These are phyloP conservation scores for Argynnis bischoffii DNA, from an alignment of 2,888 invertebrate species.

Conservation along the genomic window DNA sequence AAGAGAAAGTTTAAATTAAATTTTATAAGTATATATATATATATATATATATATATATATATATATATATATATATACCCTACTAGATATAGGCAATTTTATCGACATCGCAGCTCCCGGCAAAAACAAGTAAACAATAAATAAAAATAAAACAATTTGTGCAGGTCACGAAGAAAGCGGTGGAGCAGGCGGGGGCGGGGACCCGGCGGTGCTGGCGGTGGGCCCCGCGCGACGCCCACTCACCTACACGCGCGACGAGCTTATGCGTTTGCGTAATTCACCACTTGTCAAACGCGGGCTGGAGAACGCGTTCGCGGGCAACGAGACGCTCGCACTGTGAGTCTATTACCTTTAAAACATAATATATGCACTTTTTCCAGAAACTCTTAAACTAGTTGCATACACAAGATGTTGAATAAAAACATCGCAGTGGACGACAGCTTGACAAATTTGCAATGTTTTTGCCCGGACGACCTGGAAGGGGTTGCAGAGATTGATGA, in stretches of 20 bases:
- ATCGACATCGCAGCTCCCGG: background rate
- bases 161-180: conserved; percentile 58
- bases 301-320: conserved; percentile 81
- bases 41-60: no score
- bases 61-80: no score
- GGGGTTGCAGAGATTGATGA: no score
- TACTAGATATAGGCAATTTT: no score
- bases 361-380: no score
- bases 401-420: background rate
- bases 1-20: no score
- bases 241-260: conserved; percentile 85
- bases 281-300: conserved; percentile 88
- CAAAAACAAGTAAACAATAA: background rate
- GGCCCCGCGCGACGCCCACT: conserved; percentile 75
- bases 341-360: no score
- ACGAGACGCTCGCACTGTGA: conserved; percentile 68
- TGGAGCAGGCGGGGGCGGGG: conserved; percentile 62
- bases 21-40: no score
- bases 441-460: no score
- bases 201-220: conserved; percentile 83
- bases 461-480: no score
- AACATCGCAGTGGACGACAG: background rate
- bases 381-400: no score
- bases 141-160: background rate
- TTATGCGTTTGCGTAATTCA: conserved; percentile 87